Evolutionary conservation across 2,113 vertebrate species (phyloP).

Genomic region (Petromus typicus): DNA sequence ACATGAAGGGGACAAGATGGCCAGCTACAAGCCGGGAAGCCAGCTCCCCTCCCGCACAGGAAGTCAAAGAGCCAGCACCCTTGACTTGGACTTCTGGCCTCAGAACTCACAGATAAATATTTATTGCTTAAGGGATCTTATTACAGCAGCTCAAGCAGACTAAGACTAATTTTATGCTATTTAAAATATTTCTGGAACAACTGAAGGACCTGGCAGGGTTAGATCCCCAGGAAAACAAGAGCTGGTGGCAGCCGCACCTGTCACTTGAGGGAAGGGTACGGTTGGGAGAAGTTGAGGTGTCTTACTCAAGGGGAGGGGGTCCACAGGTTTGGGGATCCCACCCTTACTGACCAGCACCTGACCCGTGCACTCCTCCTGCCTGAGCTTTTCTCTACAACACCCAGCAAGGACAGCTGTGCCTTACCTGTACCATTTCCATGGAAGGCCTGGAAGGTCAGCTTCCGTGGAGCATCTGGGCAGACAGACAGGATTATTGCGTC

Average conservation of each 20-base stretch:
- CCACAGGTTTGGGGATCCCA: accelerated
- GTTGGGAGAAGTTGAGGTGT: neutral
- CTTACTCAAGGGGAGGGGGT: too few relatives aligned
- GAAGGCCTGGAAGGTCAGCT: neutral
- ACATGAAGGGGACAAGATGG: neutral
- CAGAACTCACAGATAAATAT: neutral
- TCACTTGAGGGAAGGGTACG: neutral
- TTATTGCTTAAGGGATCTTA: neutral
- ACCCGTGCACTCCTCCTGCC: neutral
- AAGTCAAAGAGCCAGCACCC: neutral
- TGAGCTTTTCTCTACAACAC: too few relatives aligned
- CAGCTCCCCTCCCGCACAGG: too few relatives aligned
- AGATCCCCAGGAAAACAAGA: neutral
- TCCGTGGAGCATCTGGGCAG: neutral
- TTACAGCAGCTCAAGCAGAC: neutral
- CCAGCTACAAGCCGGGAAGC: too few relatives aligned
- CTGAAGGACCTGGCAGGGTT: too few relatives aligned
- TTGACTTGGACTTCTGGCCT: neutral
- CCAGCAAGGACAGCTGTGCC: neutral
- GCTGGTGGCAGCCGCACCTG: neutral
- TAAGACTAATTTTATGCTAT: neutral
- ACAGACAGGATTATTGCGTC: neutral
- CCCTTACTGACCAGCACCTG: neutral
- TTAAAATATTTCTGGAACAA: neutral
- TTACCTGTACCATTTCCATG: neutral